Evolutionary conservation across 2,797 vertebrate genomes (phyloP), one percentile per base, ranked within the genome.

Genomic region (Sebastes melanostomus): DNA sequence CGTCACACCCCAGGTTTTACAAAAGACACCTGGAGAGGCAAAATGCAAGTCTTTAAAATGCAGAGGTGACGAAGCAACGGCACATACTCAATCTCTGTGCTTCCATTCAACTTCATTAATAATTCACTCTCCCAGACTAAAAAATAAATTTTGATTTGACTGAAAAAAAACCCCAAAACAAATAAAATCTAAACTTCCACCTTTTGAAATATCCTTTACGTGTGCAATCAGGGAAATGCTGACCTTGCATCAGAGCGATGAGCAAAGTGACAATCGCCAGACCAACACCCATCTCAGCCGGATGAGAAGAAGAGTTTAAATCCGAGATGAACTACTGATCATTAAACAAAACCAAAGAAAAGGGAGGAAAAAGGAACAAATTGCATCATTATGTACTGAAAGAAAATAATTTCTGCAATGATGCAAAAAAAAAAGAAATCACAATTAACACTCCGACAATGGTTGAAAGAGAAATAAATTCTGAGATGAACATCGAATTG

Each of bases 221-320:
- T 73, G n/a, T n/a, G 61, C 18, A 29, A 77, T 24, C 25, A 14
- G 32, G 58, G 27, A 79, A 79, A 6, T 18, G 32, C 81, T 22
- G 5, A 84, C 85, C 75, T 87, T 81, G 71, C 72, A 52, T 38
- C 72, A 87, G 56, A 16, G 59, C 16, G 6, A 66, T 24, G 42
- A 84, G 58, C 54, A 84, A 60, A 73, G 22, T 3, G 2, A 72
- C 22, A 4, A 25, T 18, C 1, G 13, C 1, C 2, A 42, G 27
- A 56, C 30, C 38, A 24, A 65, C 71, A 4, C 32, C 67, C 81
- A 81, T 87, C 27, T 25, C 36, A 36, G 50, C 66, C 34, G 58
- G 8, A 69, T 0, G 36, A 60, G 25, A 32, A 4, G 7, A 60
- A 32, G 3, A 16, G 6, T 56, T 55, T 38, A 11, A 54, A 73